Conservation (phyloP, 1,140 invertebrate genomes). For the Holotrichia oblita region DNA sequence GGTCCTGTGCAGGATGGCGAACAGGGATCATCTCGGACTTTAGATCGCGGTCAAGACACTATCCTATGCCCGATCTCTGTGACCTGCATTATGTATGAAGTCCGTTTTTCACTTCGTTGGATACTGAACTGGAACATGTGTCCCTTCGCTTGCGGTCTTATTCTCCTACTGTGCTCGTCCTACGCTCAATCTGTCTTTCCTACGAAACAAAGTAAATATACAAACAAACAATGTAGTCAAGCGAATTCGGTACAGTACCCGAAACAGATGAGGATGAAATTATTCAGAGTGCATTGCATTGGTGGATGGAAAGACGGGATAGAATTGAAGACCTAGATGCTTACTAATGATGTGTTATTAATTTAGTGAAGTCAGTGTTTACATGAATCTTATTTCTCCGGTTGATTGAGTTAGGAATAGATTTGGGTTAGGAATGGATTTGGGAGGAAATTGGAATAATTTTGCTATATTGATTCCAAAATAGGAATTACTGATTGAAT, state of each 20-base stretch:
- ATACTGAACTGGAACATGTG: neutral
- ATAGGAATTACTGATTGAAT: no score
- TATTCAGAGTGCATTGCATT: neutral
- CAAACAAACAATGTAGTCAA: neutral
- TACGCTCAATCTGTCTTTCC: conserved; percentile 2
- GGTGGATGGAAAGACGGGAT: neutral
- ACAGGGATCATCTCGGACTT: neutral
- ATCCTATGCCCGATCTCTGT: neutral
- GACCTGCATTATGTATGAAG: conserved; percentile 2
- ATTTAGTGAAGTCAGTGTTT: neutral
- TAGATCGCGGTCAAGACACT: neutral
- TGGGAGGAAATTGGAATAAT: no score
- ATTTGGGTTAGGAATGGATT: neutral
- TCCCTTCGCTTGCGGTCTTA: conserved; percentile 6
- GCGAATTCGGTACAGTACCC: neutral
- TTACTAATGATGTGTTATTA: conserved; percentile 1
- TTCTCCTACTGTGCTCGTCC: neutral
- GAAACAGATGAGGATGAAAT: neutral
- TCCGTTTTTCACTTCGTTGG: conserved; percentile 11
- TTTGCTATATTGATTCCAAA: no score
- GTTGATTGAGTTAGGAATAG: neutral
- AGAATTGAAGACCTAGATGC: neutral
- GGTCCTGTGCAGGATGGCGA: neutral
- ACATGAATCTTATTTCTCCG: no score
- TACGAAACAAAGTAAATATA: conserved; percentile 1